Evolutionary conservation across 2,113 vertebrate species (phyloP), one percentile per base, ranked within the genome.

Genomic region (Pelmatolapia mariae): DNA sequence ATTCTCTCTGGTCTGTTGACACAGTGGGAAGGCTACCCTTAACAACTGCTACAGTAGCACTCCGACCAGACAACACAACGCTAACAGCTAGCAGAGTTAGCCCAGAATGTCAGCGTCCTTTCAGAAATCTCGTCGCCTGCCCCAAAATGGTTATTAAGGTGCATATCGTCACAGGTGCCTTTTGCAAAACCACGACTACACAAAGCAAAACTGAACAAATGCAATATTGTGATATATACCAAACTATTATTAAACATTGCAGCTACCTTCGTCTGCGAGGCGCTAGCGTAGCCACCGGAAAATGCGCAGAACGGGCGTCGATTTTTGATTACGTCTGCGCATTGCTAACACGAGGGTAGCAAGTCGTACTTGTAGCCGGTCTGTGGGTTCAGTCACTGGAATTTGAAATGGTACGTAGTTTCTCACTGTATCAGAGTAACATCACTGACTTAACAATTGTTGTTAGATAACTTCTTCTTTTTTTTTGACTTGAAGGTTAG

Each of bases 271-370:
- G 88, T 80, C 68, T 89, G 56, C 5, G 6, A 59, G 40, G 31
- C 80, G 66, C 89, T 94, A 93, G 88, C 91, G 31, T 89, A 81
- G 81, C 92, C 84, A 89, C 93, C 95, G 94, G 94, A 95, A 94
- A 81, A 91, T 82, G 85, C 91, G 91, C 86, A 94, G 18, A 52
- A 81, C 26, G n/a, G 4, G 4, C 9, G 96, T 95, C 95, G 89
- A 11, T 4, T 54, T 4, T 84, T 94, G 87, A 94, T 95, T 54
- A 90, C 95, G 94, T 91, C 68, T 76, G 2, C 22, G 18, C 31
- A 4, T 36, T 43, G 33, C 43, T 31, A 4, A 59, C 93, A 94
- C 95, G 94, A 95, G 95, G 95, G 13, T 43, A 80, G 26, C 5
- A 4, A 82, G 13, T 2, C 9, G 1, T 11, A 8, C 19, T 11